A percentile compares a stretch with the other conserved stretches of the same genome.
These are phyloP conservation scores for Metopia argyrocephala DNA, from an alignment of 2,888 invertebrate species.

Conservation along the genomic window DNA sequence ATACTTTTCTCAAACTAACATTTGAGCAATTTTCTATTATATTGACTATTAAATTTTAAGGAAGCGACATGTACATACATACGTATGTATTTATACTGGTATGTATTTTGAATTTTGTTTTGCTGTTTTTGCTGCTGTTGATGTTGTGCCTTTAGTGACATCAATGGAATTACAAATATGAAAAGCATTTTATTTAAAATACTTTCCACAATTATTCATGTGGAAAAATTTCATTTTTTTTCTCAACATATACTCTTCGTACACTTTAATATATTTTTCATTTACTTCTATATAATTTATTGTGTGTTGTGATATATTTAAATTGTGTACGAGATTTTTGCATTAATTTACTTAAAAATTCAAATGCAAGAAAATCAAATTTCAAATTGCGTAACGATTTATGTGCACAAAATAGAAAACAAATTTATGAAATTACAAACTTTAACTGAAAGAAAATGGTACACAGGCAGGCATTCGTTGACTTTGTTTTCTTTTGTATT, in stretches of 20 bases:
- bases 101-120: neutral
- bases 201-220: neutral
- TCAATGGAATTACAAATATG: slow-evolving; percentile 34
- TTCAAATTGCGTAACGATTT: neutral
- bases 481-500: too few species aligned
- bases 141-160: slow-evolving; percentile 42
- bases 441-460: neutral
- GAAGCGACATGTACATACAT: too few species aligned
- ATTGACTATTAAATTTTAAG: too few species aligned
- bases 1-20: too few species aligned
- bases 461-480: too few species aligned
- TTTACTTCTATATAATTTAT: neutral
- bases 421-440: neutral
- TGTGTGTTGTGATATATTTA: neutral
- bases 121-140: neutral
- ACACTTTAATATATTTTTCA: neutral
- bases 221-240: neutral
- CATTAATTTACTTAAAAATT: neutral
- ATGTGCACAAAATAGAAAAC: neutral
- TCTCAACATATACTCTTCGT: neutral
- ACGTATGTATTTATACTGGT: neutral
- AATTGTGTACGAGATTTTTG: neutral
- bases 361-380: neutral
- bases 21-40: too few species aligned
- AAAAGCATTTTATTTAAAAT: slow-evolving; percentile 5